These are phyloP conservation scores for Drosophila kokeensis DNA, from an alignment of 2,888 invertebrate genomes.

Conservation along the genomic window DNA sequence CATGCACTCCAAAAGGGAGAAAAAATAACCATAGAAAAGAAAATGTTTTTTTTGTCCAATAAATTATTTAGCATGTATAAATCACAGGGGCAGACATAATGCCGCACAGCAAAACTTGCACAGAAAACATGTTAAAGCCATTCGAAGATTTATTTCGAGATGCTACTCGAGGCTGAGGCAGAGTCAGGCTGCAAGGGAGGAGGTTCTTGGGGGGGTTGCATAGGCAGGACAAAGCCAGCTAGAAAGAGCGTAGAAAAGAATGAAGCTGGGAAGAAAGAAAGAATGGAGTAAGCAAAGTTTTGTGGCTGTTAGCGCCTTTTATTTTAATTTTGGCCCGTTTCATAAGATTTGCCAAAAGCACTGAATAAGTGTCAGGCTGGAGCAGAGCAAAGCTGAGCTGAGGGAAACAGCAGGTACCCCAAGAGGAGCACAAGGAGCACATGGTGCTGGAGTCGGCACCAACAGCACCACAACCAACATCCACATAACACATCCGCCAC, in stretches of 20 bases:
- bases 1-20: background rate
- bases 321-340: constrained; percentile 65
- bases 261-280: constrained; percentile 8
- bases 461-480: constrained; percentile 32
- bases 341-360: constrained; percentile 45
- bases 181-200: constrained; percentile 11
- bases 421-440: background rate
- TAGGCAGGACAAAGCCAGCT: constrained; percentile 7
- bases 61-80: constrained; percentile 75
- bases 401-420: constrained; percentile 28
- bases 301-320: constrained; percentile 52
- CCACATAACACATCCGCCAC: constrained; percentile 28
- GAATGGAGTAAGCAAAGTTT: constrained; percentile 52
- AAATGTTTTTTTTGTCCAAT: constrained; percentile 46
- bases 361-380: constrained; percentile 57
- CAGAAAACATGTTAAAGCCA: constrained; percentile 74
- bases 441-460: constrained; percentile 4
- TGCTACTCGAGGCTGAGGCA: constrained; percentile 48
- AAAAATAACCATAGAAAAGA: constrained; percentile 23
- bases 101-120: constrained; percentile 52
- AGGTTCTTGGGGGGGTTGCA: background rate
- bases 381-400: constrained; percentile 1
- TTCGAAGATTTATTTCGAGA: constrained; percentile 76
- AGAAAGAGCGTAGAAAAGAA: constrained; percentile 4
- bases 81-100: constrained; percentile 55